Evolutionary conservation across 2,888 invertebrate species (phyloP).

Genomic region (Danaus chrysippus): DNA sequence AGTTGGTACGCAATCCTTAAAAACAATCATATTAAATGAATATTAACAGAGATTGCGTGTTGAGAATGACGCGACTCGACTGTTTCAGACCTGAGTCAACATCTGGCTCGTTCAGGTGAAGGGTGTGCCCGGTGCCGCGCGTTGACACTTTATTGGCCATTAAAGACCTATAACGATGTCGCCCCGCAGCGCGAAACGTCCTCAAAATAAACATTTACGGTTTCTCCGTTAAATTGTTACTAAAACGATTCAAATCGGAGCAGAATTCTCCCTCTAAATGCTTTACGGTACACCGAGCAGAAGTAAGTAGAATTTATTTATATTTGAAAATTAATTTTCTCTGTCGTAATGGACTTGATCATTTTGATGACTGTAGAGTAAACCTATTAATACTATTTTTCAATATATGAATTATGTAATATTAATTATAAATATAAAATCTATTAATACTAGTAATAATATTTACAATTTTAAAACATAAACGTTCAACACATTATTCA

Average conservation of each 20-base stretch:
- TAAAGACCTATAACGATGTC: slow-evolving; percentile 71
- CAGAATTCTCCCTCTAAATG: slow-evolving; percentile 52
- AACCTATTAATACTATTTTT: slow-evolving; percentile 32
- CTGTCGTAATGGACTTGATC: slow-evolving; percentile 56
- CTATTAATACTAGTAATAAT: too few species aligned
- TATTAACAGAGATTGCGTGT: not conserved
- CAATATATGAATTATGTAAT: too few species aligned
- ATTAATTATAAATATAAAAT: too few species aligned
- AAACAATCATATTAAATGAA: not conserved
- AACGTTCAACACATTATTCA: not conserved
- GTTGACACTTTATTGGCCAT: slow-evolving; percentile 75
- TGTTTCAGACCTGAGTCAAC: slow-evolving; percentile 9
- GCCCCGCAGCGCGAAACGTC: slow-evolving; percentile 58
- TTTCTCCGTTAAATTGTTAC: slow-evolving; percentile 70
- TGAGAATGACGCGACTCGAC: slow-evolving; percentile 6
- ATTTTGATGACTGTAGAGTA: slow-evolving; percentile 48
- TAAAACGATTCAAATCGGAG: slow-evolving; percentile 65
- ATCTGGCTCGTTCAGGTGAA: slow-evolving; percentile 52
- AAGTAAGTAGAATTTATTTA: slow-evolving; percentile 75
- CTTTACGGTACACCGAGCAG: slow-evolving; percentile 67
- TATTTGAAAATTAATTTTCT: slow-evolving; percentile 71
- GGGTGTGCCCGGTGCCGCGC: slow-evolving; percentile 58
- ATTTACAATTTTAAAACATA: too few species aligned
- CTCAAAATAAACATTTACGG: slow-evolving; percentile 75
- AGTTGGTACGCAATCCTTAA: not conserved